Conservation (phyloP, 1,140 invertebrate species). For the Zaprionus taronus region DNA sequence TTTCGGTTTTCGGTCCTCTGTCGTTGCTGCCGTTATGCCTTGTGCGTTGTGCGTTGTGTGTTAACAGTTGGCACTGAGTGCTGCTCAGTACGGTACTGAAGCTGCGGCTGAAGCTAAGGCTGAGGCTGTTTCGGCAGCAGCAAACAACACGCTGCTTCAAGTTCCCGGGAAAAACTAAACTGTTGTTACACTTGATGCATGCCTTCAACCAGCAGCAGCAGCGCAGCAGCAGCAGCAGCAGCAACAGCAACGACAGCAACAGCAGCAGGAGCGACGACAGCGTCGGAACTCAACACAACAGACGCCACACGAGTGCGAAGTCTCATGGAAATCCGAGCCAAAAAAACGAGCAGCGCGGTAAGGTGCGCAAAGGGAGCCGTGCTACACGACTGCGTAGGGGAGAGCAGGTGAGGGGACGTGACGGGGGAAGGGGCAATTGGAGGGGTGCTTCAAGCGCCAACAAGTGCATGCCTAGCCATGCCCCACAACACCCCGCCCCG, state of each 20-base stretch:
- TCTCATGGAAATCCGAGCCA: slow-evolving; percentile 23
- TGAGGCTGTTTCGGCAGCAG: slow-evolving; percentile 29
- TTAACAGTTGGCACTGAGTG: not conserved
- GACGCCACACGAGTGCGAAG: slow-evolving; percentile 24
- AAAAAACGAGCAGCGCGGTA: slow-evolving; percentile 7
- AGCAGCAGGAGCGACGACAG: slow-evolving; percentile 9
- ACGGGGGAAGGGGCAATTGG: not conserved
- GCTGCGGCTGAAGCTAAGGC: slow-evolving; percentile 11
- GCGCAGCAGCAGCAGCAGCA: slow-evolving; percentile 22
- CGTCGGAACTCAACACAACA: slow-evolving; percentile 13
- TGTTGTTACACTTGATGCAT: slow-evolving; percentile 83
- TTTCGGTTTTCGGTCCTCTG: not conserved
- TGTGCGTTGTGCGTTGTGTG: slow-evolving; percentile 8
- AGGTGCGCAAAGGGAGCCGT: slow-evolving; percentile 29
- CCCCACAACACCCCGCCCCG: not conserved
- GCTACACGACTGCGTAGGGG: slow-evolving; percentile 21
- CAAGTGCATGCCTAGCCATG: slow-evolving; percentile 58
- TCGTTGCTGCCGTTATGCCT: not conserved
- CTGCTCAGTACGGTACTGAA: not conserved
- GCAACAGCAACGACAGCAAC: slow-evolving; percentile 9
- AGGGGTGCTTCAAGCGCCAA: slow-evolving; percentile 40
- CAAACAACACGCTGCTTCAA: slow-evolving; percentile 71
- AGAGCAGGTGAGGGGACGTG: not conserved
- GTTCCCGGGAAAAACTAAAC: slow-evolving; percentile 83
- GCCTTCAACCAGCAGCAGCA: slow-evolving; percentile 49